A percentile compares a stretch with the other conserved stretches of the same genome.
Conservation (phyloP, 2,113 vertebrate genomes). For the Hemiprocne comata region DNA sequence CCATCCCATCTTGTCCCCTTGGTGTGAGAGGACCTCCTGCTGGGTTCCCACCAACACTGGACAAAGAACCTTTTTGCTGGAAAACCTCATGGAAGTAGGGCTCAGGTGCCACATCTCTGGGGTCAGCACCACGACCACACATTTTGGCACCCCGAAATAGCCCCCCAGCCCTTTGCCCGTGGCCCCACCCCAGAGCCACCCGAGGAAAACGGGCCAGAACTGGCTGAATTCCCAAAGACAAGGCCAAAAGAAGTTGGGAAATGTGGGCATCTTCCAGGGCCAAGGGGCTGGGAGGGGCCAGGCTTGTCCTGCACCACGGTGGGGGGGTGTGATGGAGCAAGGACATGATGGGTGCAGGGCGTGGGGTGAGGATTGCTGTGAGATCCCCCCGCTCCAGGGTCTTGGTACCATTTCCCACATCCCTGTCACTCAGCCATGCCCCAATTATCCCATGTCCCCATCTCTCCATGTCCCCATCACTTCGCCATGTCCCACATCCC, state of each 20-base stretch:
- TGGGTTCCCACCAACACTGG: not conserved
- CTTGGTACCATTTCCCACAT: too few species aligned
- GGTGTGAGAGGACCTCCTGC: not conserved
- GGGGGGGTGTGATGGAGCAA: too few species aligned
- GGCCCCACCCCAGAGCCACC: too few species aligned
- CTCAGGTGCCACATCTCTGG: not conserved
- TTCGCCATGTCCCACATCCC: not conserved
- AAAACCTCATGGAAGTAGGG: accelerated
- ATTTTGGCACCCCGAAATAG: not conserved
- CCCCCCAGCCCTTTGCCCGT: too few species aligned
- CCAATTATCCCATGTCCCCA: not conserved
- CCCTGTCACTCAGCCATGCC: too few species aligned
- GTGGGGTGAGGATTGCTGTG: not conserved
- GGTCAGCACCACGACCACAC: not conserved
- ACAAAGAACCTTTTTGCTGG: too few species aligned
- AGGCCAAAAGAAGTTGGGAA: too few species aligned
- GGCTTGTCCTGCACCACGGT: not conserved
- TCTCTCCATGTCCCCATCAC: not conserved
- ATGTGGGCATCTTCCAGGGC: too few species aligned
- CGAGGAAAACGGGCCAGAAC: too few species aligned
- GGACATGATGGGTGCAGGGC: not conserved
- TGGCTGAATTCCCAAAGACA: too few species aligned
- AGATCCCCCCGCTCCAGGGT: not conserved
- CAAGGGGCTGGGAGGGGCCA: not conserved
- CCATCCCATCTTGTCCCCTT: too few species aligned